Base-by-base conservation (phyloP, 2,113 vertebrate species). In the Ciconia maguari region DNA sequence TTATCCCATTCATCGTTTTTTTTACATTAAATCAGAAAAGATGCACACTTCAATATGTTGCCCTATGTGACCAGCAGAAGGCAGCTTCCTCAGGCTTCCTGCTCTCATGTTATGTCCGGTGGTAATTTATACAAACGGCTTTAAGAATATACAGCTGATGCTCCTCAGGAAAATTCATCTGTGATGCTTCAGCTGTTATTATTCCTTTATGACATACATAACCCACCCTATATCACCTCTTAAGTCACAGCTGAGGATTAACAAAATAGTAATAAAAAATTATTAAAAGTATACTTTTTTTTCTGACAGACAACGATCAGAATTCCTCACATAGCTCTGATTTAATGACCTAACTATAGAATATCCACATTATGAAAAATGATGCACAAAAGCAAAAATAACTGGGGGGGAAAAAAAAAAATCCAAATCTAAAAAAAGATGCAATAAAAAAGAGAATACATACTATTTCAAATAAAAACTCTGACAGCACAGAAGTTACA, bases 11-110 rank as follows among this genome's bases (percentile, higher is more conserved):
- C 6, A 38, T 6, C 0, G 2, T 0, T 0, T 7, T 7, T 42
- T 71, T 66, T 6, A 36, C 44, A 27, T 26, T 22, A 66, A 11
- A 80, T 36, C 14, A 72, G 70, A 68, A 84, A 76, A 61, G 0
- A 9, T 3, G 36, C 51, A 46, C 5, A 3, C 29, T 0, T 2
- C 0, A 2, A 7, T 42, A 24, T 0, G 5, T 7, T 21, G 65
- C 32, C 30, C 44, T 36, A 1, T 8, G 17, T 27, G 46, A 61
- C 38, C 81, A 95, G 84, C 71, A 88, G 81, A 78, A 89, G 66
- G 75, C 49, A 90, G 46, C 32, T 83, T 38, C 54, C 61, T 83
- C 48, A 38, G 66, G 70, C 66, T 82, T 85, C 58, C 25, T 2
- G 1, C n/a, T 62, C 42, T 65, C 38, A 2, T 5, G 19, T 6